These are phyloP conservation scores for Anticlea derivata DNA, from an alignment of 2,888 invertebrate species.

Conservation along the genomic window DNA sequence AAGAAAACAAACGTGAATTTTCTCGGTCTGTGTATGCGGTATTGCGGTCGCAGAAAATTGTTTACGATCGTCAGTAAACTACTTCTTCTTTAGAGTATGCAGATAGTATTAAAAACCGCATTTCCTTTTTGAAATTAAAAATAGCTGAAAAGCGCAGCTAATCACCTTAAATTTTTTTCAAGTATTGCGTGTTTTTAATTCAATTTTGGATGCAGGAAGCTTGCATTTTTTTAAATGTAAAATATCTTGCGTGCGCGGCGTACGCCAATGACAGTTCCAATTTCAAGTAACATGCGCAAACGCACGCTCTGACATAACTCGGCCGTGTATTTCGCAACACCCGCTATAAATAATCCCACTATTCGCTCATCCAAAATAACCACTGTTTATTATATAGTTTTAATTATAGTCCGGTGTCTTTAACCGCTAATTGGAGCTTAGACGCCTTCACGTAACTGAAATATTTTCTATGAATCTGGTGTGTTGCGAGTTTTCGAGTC, in stretches of 20 bases:
- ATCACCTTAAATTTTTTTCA: background rate
- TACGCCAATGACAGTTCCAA: slow-evolving; percentile 42
- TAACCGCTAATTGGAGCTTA: slow-evolving; percentile 77
- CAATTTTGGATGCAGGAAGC: slow-evolving; percentile 15
- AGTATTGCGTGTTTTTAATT: background rate
- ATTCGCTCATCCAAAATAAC: slow-evolving; percentile 70
- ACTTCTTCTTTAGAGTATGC: too few species aligned
- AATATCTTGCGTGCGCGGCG: slow-evolving; percentile 17
- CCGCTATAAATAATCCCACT: slow-evolving; percentile 69
- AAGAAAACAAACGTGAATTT: background rate
- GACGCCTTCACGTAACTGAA: slow-evolving; percentile 49
- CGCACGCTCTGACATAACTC: slow-evolving; percentile 76
- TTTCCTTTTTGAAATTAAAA: too few species aligned
- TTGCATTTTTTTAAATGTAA: slow-evolving; percentile 19
- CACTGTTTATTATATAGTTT: slow-evolving; percentile 65
- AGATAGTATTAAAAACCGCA: too few species aligned
- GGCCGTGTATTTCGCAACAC: slow-evolving; percentile 78
- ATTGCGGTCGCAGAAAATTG: too few species aligned
- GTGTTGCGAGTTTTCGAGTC: slow-evolving; percentile 21
- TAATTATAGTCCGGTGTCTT: slow-evolving; percentile 77
- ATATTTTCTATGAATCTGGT: slow-evolving; percentile 38
- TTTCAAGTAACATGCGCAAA: slow-evolving; percentile 40
- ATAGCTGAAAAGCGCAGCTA: too few species aligned
- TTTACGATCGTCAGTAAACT: too few species aligned
- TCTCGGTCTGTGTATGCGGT: too few species aligned